phyloP scores from a whole-genome alignment of 2,113 vertebrate species.

The Eclectus roratus region DNA sequence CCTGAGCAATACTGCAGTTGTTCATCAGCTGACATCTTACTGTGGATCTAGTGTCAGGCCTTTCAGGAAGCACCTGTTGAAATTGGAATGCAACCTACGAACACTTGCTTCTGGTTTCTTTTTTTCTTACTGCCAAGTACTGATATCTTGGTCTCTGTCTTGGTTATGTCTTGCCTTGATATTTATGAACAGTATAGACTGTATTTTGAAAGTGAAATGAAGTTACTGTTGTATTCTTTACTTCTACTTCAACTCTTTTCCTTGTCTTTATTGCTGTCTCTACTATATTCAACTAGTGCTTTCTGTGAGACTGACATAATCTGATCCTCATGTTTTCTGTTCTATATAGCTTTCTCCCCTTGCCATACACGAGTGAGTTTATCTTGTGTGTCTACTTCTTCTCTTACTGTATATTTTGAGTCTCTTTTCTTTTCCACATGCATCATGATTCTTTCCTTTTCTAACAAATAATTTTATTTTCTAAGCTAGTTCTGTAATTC shows the following conservation, averaged over 20 bases:
- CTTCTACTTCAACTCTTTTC: not conserved
- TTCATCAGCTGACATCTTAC: slow-evolving; percentile 60
- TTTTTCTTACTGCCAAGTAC: not conserved
- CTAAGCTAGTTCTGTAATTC: not conserved
- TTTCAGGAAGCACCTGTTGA: slow-evolving; percentile 70
- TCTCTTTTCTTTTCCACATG: not conserved
- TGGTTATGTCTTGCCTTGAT: not conserved
- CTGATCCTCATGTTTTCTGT: not conserved
- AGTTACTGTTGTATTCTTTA: not conserved
- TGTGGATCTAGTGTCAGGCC: slow-evolving; percentile 53
- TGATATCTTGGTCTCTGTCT: not conserved
- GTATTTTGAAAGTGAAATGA: not conserved
- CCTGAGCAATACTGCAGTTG: slow-evolving; percentile 58
- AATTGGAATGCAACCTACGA: slow-evolving; percentile 23
- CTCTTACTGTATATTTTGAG: not conserved
- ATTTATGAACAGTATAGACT: not conserved
- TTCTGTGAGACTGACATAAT: not conserved
- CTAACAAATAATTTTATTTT: not conserved
- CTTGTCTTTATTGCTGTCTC: not conserved
- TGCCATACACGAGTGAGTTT: not conserved
- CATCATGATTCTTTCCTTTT: not conserved
- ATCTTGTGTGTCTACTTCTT: not conserved
- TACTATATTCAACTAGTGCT: not conserved
- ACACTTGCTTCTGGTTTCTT: slow-evolving; percentile 63
- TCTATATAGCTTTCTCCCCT: not conserved